Base-by-base conservation (phyloP, 2,888 invertebrate species). In the Gonocerus acuteangulatus region DNA sequence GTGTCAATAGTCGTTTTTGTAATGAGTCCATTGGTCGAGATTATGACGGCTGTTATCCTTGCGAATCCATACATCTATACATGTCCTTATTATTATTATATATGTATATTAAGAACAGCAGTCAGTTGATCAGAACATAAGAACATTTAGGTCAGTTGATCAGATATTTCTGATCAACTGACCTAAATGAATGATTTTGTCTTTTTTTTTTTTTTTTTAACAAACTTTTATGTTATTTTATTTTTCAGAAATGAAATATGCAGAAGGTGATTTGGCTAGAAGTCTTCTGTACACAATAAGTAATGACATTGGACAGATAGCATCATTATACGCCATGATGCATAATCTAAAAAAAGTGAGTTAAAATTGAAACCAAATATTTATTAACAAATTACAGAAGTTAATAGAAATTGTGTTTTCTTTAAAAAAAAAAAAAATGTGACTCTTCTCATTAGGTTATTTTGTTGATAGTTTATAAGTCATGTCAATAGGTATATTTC, bases 231-330 rank as follows among this genome's bases (percentile, higher is more conserved):
- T n/a, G 3, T 13, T 18, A 2, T 1, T 19, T 36, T 34, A 44
- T 56, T 62, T 67, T 69, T 34, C 61, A 74, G 74, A 70, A 34
- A 68, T 71, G 11, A 63, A 67, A 47, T 77, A 74, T 71, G 76
- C 76, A 52, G 79, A 80, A 68, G 80, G 80, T 61, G 84, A 84
- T 70, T 74, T 83, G 48, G 84, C 81, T 6, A 77, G 82, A 64
- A 83, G 82, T 72, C 74, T 85, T 42, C 71, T 85, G 47, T 78
- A 82, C 68, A 80, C 81, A 62, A 83, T 85, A 67, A 82, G 83
- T 70, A 85, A 85, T 71, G 83, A 84, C 69, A 82, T 85, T 61
- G 84, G 84, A n/a, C 85, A 85, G 74, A 81, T 85, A 62, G 82
- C 85, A 42, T 82, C 78, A 70, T 77, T 85, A 2, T 81, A 84